Percentiles rank a stretch among this genome's conserved stretches.
Evolutionary conservation across 2,888 invertebrate genomes (phyloP).

Genomic region (Ichneumoninae sp.): DNA sequence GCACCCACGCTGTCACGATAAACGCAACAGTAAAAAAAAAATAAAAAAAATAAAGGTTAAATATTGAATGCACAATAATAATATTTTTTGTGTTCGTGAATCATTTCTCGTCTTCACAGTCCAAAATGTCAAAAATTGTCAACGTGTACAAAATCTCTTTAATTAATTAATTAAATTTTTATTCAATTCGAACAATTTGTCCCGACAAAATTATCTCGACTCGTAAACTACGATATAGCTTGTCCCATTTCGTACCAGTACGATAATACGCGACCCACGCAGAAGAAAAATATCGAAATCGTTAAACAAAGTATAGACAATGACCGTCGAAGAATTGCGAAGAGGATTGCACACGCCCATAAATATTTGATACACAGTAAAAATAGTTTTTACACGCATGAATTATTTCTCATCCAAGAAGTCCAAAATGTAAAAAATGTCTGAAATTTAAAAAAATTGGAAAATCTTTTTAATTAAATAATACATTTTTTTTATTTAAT

Average conservation of each 20-base stretch:
- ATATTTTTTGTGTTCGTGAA: slow-evolving; percentile 33
- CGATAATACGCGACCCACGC: too few species aligned
- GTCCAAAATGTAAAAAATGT: not conserved
- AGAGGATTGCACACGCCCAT: slow-evolving; percentile 46
- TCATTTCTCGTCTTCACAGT: not conserved
- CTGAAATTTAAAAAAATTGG: not conserved
- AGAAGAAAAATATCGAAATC: not conserved
- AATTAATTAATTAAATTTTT: not conserved
- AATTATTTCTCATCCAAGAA: not conserved
- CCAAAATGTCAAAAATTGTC: not conserved
- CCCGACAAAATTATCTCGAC: not conserved
- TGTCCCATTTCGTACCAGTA: too few species aligned
- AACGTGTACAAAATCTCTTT: not conserved
- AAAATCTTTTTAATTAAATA: too few species aligned
- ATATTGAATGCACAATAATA: slow-evolving; percentile 56
- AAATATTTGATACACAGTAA: slow-evolving; percentile 58
- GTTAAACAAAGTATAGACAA: not conserved
- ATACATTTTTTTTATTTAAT: too few species aligned
- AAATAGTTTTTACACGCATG: slow-evolving; percentile 24
- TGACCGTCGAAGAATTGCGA: too few species aligned
- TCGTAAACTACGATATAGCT: too few species aligned
- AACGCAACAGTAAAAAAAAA: slow-evolving; percentile 8
- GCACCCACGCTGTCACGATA: slow-evolving; percentile 51
- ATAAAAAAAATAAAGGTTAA: slow-evolving; percentile 37
- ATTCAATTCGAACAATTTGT: not conserved